Base-by-base conservation (phyloP, 2,797 vertebrate genomes). In the Neostethus bicornis region DNA sequence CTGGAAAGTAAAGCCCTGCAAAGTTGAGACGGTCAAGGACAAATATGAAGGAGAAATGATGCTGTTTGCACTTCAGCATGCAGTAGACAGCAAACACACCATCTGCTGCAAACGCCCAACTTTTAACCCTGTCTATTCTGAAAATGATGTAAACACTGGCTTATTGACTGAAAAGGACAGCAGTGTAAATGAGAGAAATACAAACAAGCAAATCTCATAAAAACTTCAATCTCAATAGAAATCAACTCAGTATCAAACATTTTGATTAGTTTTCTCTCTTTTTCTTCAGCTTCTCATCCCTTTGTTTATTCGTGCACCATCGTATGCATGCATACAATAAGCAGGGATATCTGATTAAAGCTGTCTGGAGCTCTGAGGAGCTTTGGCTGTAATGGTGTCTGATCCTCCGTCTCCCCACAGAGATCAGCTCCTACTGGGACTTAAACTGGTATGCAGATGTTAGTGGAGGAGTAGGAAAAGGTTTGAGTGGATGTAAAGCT, bases 371-470 rank as follows among this genome's bases (percentile, higher is more conserved):
- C 54, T 63, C 51, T 59, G 66, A 73, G 62, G 48, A 70, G 79
- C 70, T 85, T 77, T 73, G 46, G 5, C 48, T 61, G 73, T 77
- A 70, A 78, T 69, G 76, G 61, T 3, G 39, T 67, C 51, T 85
- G 87, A 87, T 85, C 87, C 58, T 5, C 37, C n/a, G 77, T 84
- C 78, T 85, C 81, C 81, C 83, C 50, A n/a, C 77, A 71, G 77
- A 82, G 86, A 85, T 85, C 75, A 84, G 73, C 77, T 61, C 48
- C 37, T 47, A 47, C 59, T 38, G 69, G 64, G 79, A 83, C 73
- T 87, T 75, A 82, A 73, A 70, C 62, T 70, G 69, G 66, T 70
- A 79, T 58, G 62, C 51, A 51, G 84, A 82, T 73, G 70, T 59
- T 58, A 55, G 52, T 61, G 44, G 59, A 66, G 47, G 17, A 20